phyloP scores from a whole-genome alignment of 2,113 vertebrate species.

The Cichladusa arquata region DNA sequence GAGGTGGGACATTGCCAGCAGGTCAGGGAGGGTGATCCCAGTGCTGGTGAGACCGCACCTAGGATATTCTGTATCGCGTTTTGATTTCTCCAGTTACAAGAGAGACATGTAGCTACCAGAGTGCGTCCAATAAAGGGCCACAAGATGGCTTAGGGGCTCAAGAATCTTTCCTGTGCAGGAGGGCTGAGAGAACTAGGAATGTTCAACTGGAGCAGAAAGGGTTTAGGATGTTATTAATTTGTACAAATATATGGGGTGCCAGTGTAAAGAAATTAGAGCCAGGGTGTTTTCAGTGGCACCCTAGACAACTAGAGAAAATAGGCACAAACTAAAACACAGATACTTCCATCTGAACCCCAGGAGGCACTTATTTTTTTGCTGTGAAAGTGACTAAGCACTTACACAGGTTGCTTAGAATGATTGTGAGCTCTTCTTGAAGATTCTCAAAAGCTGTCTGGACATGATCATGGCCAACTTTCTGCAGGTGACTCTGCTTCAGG shows the following conservation, averaged over 20 bases:
- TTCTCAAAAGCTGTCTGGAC: background rate
- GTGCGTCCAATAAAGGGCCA: background rate
- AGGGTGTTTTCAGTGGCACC: accelerated
- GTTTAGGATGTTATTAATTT: background rate
- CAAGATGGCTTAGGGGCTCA: background rate
- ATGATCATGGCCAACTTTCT: background rate
- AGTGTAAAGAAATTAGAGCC: background rate
- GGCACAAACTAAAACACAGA: background rate
- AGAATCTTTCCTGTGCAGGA: background rate
- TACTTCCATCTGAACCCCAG: background rate
- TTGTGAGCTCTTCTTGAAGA: background rate
- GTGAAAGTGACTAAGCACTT: background rate
- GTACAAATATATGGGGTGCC: background rate
- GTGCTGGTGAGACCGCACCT: background rate
- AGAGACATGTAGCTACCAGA: background rate
- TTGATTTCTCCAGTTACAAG: background rate
- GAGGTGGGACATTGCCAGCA: background rate
- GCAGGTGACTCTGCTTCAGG: background rate
- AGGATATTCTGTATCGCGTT: background rate
- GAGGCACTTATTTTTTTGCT: background rate
- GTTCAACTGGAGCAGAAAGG: background rate
- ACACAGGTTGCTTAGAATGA: background rate
- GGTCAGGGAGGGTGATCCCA: background rate
- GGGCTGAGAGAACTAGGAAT: background rate
- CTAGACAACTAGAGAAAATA: accelerated